Conservation (phyloP, 2,797 vertebrate species). For the Cossypha heuglini region DNA sequence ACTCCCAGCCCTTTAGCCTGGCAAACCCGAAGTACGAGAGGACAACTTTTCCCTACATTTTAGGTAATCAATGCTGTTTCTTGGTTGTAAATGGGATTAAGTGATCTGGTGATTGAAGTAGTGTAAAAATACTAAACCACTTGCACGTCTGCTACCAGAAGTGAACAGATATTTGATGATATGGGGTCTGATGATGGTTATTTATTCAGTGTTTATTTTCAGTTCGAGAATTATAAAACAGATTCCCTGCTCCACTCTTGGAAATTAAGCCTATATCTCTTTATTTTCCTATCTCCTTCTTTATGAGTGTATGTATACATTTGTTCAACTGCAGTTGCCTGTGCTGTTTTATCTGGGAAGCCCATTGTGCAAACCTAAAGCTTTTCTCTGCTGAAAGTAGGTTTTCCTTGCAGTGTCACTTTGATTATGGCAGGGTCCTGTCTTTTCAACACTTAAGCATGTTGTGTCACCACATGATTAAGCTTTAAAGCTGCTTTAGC, state of each 20-base stretch:
- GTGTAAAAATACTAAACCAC: not conserved
- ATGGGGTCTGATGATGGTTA: not conserved
- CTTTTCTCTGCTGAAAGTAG: not conserved
- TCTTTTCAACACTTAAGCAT: conserved; percentile 16
- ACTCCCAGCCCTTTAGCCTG: not conserved
- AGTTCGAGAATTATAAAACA: not conserved
- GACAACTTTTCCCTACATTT: not conserved
- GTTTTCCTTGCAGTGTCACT: not conserved
- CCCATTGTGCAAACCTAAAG: not conserved
- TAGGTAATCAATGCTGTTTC: not conserved
- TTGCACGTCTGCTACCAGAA: not conserved
- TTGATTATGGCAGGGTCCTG: not conserved
- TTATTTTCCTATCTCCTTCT: not conserved
- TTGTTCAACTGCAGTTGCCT: not conserved
- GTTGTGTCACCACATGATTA: conserved; percentile 6
- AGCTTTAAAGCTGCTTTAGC: conserved; percentile 4
- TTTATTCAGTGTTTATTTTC: not conserved
- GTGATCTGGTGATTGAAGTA: not conserved
- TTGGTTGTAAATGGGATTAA: not conserved
- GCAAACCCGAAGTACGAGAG: not conserved
- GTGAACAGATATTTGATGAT: not conserved
- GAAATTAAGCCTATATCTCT: not conserved
- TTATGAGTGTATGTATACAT: not conserved
- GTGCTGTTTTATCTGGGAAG: conserved; percentile 45
- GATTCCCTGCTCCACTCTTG: accelerated